A percentile compares a stretch with the other conserved stretches of the same genome.
Evolutionary conservation across 1,140 invertebrate genomes (phyloP).

Genomic region (Chionoecetes opilio): DNA sequence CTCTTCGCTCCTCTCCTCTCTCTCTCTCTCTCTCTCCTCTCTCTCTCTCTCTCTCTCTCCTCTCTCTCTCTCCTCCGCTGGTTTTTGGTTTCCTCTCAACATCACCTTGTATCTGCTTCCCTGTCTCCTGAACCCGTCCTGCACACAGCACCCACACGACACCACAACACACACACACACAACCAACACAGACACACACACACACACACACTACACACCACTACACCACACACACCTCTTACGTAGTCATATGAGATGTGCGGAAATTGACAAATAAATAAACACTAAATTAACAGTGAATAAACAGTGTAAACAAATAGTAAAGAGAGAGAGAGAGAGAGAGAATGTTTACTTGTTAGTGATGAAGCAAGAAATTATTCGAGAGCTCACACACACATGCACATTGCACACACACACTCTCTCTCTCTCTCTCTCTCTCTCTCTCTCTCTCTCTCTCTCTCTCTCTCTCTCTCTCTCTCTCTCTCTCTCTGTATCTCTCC

Average conservation of each 20-base stretch:
- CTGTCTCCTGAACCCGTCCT: too few relatives aligned
- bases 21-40: too few relatives aligned
- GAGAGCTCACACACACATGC: too few relatives aligned
- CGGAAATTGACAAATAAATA: background rate
- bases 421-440: slow-evolving; percentile 45
- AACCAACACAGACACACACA: slow-evolving; percentile 30
- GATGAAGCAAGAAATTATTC: background rate
- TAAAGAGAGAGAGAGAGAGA: background rate
- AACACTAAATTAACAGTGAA: background rate
- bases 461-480: slow-evolving; percentile 27
- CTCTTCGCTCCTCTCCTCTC: too few relatives aligned
- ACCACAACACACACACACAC: slow-evolving; percentile 6
- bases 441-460: slow-evolving; percentile 16
- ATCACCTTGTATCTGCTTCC: background rate
- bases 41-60: too few relatives aligned
- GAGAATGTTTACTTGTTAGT: background rate
- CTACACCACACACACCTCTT: background rate
- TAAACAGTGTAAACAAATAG: background rate
- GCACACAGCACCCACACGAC: background rate
- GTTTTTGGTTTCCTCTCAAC: background rate
- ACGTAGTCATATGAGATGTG: background rate
- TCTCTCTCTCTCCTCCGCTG: background rate
- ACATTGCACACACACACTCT: background rate
- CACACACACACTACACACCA: background rate
- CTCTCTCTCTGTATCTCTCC: slow-evolving; percentile 33